Base-by-base conservation (phyloP, 92 coral and sea anemone genomes). In the Metridium senile region DNA sequence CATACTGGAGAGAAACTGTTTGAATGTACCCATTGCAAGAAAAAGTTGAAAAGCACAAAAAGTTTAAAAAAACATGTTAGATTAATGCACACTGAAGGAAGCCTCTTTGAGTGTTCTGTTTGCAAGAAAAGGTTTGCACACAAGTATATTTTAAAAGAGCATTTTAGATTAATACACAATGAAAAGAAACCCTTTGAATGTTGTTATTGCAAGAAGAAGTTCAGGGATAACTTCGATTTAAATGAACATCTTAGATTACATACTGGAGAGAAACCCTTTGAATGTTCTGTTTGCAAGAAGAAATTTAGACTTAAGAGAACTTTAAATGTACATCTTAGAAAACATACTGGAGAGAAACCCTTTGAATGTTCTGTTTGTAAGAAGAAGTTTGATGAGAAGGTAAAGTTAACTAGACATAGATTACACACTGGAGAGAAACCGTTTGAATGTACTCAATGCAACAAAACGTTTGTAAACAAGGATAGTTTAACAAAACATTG, bases 341-440 rank as follows among this genome's bases (percentile, higher is more conserved):
- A 26, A 59, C 74, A 82, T 7, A 71, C 79, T 62, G 62, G 72
- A 49, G 70, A 82, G 20, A 62, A 78, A 30, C 64, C 84, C 11
- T 83, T 77, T 66, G 76, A 84, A 23, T 56, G 78, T 39, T 77
- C 88, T 0, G 66, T 68, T 72, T 82, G 79, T 39, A 49, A 76
- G 68, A 84, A 84, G 51, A 34, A 78, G 21, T 82, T 76, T 58
- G 23, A 66, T n/a, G 71, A 23, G 29, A 66, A 45, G 26, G 26
- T 26, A 6, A 59, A 26, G 1, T 28, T 59, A 9, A 59, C 65
- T 26, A 11, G 8, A 7, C 65, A 59, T 23, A 20, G 32, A 59
- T 9, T 26, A 22, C 65, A 59, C 31, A 59, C 32, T 22, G 65
- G 32, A 1, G 65, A 59, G 16, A 21, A 25, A 16, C 65, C 65